Base-by-base conservation (phyloP, 2,797 vertebrate species). In the Pagetopsis macropterus region DNA sequence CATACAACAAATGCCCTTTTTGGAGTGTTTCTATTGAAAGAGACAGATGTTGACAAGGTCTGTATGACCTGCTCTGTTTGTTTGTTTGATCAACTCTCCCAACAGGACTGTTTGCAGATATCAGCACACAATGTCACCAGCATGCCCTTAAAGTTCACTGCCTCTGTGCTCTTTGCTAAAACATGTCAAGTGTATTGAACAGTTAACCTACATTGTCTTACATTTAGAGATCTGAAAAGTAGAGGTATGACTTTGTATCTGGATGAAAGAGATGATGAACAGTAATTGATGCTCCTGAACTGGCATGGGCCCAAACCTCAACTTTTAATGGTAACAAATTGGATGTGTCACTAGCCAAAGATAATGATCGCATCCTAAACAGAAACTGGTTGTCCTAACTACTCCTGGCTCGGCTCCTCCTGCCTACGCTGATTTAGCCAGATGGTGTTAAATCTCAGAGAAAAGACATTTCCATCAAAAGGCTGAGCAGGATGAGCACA, bases 1-100 rank as follows among this genome's bases (percentile, higher is more conserved):
- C n/a, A 72, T 55, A 33, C 72, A 83, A 72, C 49, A 33, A 75
- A 83, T 65, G 50, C 23, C 56, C 37, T 74, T 72, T 76, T 70
- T 70, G 65, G 45, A 45, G 41, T 8, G 9, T 56, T 49, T 70
- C 55, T 51, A 3, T 41, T 54, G 68, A 73, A 67, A 71, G 23
- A 79, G 65, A 67, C 19, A 7, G n/a, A 46, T 85, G 73, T 89
- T 89, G 84, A 76, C 82, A 75, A 67, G 84, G 89, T 80, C 85
- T 83, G 68, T 55, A 3, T 83, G 84, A 89, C 88, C 87, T 70
- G 70, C 65, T 73, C 7, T 91, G 85, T 89, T 85, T 89, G 83
- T 88, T 84, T 82, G 83, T 88, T 84, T 82, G 81, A 70, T 80
- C 71, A 81, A 73, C 64, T 81, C 79, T 75, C 66, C 65, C 80